Percentiles rank a stretch among this genome's conserved stretches.
Conservation (phyloP, 2,888 invertebrate genomes). For the Chrysopilus asiliformis region DNA sequence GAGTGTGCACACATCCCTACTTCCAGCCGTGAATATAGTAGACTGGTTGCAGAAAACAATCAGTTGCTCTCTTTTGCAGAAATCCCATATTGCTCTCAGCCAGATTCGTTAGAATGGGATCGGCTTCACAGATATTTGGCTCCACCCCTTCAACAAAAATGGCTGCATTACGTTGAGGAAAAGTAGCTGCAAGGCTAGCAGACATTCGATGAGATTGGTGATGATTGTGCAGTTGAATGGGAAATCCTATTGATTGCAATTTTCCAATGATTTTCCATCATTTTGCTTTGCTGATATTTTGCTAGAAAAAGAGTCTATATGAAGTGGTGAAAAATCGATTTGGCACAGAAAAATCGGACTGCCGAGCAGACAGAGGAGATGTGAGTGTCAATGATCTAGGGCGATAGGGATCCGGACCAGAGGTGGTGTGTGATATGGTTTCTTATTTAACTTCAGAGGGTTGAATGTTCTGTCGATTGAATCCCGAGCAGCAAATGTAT, state of each 20-base stretch:
- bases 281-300: not conserved
- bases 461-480: too few species aligned
- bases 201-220: too few species aligned
- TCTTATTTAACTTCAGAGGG: not conserved
- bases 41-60: too few species aligned
- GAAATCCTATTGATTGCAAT: too few species aligned
- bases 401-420: not conserved
- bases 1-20: too few species aligned
- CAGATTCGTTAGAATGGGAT: too few species aligned
- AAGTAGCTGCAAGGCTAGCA: not conserved
- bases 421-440: not conserved
- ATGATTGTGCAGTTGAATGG: too few species aligned
- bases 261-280: constrained; percentile 7
- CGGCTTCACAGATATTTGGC: constrained; percentile 1
- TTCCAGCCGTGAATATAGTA: too few species aligned
- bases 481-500: not conserved
- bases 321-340: constrained; percentile 8
- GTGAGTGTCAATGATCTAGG: not conserved
- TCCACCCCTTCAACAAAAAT: constrained; percentile 9
- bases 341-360: too few species aligned
- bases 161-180: constrained; percentile 6
- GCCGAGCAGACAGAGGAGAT: not conserved
- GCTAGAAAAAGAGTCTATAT: too few species aligned
- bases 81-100: too few species aligned
- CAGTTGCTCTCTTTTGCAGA: too few species aligned